These are phyloP conservation scores for Chironex yamaguchii DNA, from an alignment of 30 jellyfish, hydroid and myxozoan genomes.

Conservation along the genomic window DNA sequence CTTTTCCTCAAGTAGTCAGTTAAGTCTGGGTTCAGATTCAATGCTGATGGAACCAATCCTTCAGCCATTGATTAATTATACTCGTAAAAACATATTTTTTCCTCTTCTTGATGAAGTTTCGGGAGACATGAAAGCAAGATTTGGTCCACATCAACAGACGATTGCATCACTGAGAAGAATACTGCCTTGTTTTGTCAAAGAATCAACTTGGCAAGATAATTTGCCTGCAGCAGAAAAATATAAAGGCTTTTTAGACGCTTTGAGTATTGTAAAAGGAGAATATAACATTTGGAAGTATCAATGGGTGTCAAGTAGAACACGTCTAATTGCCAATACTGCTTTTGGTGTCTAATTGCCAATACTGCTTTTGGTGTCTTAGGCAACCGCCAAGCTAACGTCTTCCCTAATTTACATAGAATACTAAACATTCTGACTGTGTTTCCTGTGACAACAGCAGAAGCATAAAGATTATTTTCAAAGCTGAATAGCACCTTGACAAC, in stretches of 20 bases:
- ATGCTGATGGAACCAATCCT: not conserved
- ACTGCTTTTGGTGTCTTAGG: no score
- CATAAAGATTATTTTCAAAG: conserved; percentile 13
- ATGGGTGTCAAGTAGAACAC: conserved; percentile 7
- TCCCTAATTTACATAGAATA: not conserved
- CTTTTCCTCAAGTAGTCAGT: not conserved
- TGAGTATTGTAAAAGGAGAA: conserved; percentile 18
- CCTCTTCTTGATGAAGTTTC: conserved; percentile 11
- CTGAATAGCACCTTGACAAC: conserved; percentile 22
- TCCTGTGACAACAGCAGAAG: conserved; percentile 39
- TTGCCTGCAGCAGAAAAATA: no score
- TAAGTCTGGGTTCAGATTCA: not conserved
- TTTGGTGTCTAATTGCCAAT: no score
- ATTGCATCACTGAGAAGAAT: no score
- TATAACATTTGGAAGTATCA: conserved; percentile 8
- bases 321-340: conserved; percentile 7
- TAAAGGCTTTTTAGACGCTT: no score
- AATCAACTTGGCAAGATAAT: no score
- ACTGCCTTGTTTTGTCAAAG: no score
- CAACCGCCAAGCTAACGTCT: conserved; percentile 3
- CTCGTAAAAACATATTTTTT: not conserved
- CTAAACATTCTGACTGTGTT: conserved; percentile 9
- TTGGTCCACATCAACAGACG: conserved; percentile 26
- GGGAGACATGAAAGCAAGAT: conserved; percentile 4
- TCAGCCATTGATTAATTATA: not conserved